These are phyloP conservation scores for Neuroterus valhalla DNA, from an alignment of 1,140 invertebrate species.

Conservation along the genomic window DNA sequence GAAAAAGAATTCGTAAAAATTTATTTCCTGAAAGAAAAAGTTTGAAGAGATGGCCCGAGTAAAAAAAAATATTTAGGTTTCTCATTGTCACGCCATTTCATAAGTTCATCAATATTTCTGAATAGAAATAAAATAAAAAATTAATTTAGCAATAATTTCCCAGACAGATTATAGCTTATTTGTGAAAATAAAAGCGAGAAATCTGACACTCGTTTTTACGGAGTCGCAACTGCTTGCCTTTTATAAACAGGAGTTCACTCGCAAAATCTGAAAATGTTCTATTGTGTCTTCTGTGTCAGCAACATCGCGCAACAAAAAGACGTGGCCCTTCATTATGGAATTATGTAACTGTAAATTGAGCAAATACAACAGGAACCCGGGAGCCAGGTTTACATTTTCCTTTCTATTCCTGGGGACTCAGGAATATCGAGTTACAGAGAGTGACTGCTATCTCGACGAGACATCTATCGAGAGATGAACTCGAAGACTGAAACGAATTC, in stretches of 20 bases:
- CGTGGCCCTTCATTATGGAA: conserved; percentile 67
- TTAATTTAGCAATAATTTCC: neutral
- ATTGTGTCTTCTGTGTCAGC: conserved; percentile 60
- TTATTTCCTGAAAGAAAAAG: no score
- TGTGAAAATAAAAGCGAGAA: conserved; percentile 61
- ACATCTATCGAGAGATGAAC: conserved; percentile 60
- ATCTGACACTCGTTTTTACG: conserved; percentile 57
- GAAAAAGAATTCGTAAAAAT: no score
- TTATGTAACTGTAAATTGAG: conserved; percentile 74
- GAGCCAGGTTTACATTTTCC: conserved; percentile 61
- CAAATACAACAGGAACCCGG: conserved; percentile 67
- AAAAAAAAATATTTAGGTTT: neutral
- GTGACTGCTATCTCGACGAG: conserved; percentile 65
- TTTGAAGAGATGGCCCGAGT: no score
- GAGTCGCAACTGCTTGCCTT: conserved; percentile 42
- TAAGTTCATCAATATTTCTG: no score
- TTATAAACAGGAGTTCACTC: conserved; percentile 55
- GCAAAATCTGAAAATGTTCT: conserved; percentile 62
- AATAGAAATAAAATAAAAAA: no score
- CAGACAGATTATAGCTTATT: conserved; percentile 29
- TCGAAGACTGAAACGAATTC: conserved; percentile 28
- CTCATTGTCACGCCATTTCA: no score
- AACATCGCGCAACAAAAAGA: conserved; percentile 57
- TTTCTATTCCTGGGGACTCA: conserved; percentile 51
- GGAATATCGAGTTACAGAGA: conserved; percentile 60